phyloP scores from a whole-genome alignment of 2,797 vertebrate species.

The Bradypodion pumilum region DNA sequence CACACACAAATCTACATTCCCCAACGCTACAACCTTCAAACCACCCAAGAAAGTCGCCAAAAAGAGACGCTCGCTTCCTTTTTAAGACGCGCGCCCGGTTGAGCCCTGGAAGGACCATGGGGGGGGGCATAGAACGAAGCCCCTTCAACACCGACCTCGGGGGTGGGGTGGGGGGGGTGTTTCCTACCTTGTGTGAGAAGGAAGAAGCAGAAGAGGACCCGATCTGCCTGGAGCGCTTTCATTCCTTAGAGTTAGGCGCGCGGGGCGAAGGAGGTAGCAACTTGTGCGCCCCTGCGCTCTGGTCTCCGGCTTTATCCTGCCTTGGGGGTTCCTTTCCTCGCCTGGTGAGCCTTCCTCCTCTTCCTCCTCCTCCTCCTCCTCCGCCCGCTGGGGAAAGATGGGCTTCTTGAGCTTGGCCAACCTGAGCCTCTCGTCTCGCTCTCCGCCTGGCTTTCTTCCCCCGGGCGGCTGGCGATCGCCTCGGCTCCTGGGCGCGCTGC shows the following conservation, averaged over 20 bases:
- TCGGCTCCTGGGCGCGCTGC: conserved; percentile 36
- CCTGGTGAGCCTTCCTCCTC: conserved; percentile 33
- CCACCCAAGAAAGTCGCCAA: neutral
- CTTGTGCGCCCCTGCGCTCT: conserved; percentile 28
- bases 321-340: neutral
- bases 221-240: conserved; percentile 74
- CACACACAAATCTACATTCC: neutral
- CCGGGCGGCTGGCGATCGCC: conserved; percentile 51
- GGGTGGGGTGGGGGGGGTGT: too few species aligned
- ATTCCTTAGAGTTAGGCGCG: conserved; percentile 69
- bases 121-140: too few species aligned
- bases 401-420: too few species aligned
- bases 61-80: neutral
- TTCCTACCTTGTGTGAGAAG: conserved; percentile 78
- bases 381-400: neutral
- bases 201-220: conserved; percentile 72
- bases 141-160: too few species aligned
- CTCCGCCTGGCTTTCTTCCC: conserved; percentile 2
- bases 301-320: too few species aligned
- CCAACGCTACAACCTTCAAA: neutral
- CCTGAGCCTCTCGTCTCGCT: neutral
- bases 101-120: too few species aligned
- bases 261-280: conserved; percentile 41
- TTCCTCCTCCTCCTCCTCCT: conserved; percentile 26
- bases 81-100: neutral